Evolutionary conservation across 2,113 vertebrate species (phyloP), one percentile per base, ranked within the genome.

Genomic region (Notechis scutatus): DNA sequence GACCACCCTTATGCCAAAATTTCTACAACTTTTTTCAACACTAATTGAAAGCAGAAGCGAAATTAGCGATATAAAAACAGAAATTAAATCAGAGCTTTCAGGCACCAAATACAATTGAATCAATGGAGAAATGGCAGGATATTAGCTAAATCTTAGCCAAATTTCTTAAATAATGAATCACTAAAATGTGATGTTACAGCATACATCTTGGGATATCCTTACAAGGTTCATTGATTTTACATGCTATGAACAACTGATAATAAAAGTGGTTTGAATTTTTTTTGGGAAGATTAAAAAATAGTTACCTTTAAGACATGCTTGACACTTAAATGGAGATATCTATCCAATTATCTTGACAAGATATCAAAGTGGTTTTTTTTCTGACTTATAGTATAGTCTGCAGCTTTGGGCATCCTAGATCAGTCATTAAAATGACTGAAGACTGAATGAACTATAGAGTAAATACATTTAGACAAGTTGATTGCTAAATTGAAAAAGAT

Each of bases 401-500:
- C 18, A 81, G 18, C 18, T 81, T 81, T 39, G 34, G 14, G 18
- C n/a, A 81, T 21, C 5, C 69, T n/a, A 74, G 14, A 7, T 29
- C 1, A 92, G 26, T 4, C 89, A 50, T 92, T 74, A 0, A 89
- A 10, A 0, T n/a, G 14, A 29, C 92, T 93, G 24, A 45, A 64
- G 42, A 12, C 56, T 57, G 39, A 90, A 92, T 50, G 42, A 92
- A 50, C 59, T 86, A 15, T 1, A 89, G 1, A 55, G 3, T 59
- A 59, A 39, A 61, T n/a, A 10, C n/a, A 39, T 87, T 85, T 6
- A 57, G 52, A 90, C 39, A 15, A 55, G 81, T 56, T 47, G 2
- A 81, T 69, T 95, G 93, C 39, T 91, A 93, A 93, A 45, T 0
- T 61, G 61, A 95, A 14, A 91, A 91, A 91, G 24, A 61, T 21